phyloP scores from a whole-genome alignment of 2,888 invertebrate species.

The Rosalia funebris region DNA sequence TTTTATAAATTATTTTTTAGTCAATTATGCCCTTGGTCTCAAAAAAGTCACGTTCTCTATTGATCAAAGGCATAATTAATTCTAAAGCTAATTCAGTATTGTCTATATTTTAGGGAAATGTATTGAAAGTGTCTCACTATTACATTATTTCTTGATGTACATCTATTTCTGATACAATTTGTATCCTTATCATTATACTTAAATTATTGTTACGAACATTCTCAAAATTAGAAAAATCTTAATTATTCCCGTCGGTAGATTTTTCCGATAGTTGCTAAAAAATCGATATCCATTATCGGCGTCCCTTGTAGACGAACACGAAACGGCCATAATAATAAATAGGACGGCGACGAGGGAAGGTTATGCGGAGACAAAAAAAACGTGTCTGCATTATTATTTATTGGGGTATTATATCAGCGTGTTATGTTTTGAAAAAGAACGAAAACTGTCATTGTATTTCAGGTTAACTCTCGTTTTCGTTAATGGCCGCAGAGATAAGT shows the following conservation, averaged over 20 bases:
- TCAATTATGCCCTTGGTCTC: too few relatives aligned
- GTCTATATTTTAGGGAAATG: too few relatives aligned
- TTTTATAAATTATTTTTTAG: too few relatives aligned
- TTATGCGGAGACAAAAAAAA: conserved; percentile 32
- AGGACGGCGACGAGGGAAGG: conserved; percentile 26
- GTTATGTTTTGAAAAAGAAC: conserved; percentile 46
- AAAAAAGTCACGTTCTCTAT: too few relatives aligned
- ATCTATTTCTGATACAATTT: too few relatives aligned
- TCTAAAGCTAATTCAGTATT: too few relatives aligned
- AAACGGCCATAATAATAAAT: conserved; percentile 39
- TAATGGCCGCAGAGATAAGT: conserved; percentile 58
- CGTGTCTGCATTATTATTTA: conserved; percentile 45
- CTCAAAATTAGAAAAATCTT: too few relatives aligned
- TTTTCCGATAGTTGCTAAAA: conserved; percentile 11
- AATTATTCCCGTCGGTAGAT: background rate
- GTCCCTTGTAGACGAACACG: conserved; percentile 20
- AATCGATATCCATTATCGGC: conserved; percentile 13
- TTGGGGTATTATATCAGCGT: conserved; percentile 43
- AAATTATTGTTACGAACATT: too few relatives aligned
- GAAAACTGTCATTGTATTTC: conserved; percentile 51
- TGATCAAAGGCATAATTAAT: too few relatives aligned
- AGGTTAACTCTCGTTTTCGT: conserved; percentile 57
- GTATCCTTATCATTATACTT: too few relatives aligned
- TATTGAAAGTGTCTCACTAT: too few relatives aligned
- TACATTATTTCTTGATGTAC: too few relatives aligned